phyloP scores from a whole-genome alignment of 2,888 invertebrate genomes.

The Phasia obesa region DNA sequence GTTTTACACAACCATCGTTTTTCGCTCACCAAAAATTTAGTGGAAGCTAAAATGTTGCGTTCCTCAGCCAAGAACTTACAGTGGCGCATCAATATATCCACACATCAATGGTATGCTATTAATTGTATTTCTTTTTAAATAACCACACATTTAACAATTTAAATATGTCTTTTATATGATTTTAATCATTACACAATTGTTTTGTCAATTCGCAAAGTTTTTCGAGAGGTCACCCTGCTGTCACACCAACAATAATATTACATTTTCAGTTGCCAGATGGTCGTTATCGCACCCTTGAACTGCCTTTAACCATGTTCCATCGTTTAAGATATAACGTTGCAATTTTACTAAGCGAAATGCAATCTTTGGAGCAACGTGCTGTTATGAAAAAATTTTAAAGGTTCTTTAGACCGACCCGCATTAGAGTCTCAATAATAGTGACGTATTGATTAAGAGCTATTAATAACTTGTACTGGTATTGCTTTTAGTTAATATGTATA shows the following conservation, averaged over 20 bases:
- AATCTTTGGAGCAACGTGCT: conserved; percentile 82
- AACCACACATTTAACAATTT: not conserved
- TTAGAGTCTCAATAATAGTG: conserved; percentile 6
- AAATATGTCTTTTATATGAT: too few relatives aligned
- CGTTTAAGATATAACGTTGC: conserved; percentile 83
- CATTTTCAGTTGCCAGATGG: conserved; percentile 83
- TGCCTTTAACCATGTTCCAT: conserved; percentile 84
- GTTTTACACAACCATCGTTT: conserved; percentile 83
- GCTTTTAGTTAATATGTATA: not conserved
- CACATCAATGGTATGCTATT: conserved; percentile 82
- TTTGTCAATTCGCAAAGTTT: conserved; percentile 17
- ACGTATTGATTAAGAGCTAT: not conserved
- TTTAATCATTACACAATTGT: too few relatives aligned
- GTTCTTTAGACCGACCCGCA: not conserved
- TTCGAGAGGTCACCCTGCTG: conserved; percentile 52
- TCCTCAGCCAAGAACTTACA: conserved; percentile 81
- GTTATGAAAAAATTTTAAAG: conserved; percentile 81
- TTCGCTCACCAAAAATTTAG: conserved; percentile 79
- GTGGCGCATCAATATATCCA: conserved; percentile 84
- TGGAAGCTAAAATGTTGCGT: conserved; percentile 81
- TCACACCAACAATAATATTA: conserved; percentile 83
- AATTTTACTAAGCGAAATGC: conserved; percentile 83
- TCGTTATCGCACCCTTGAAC: conserved; percentile 82
- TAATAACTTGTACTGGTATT: not conserved
- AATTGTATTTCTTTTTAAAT: not conserved